Evolutionary conservation across 2,888 invertebrate species (phyloP).

Genomic region (Hyposoter dolosus): DNA sequence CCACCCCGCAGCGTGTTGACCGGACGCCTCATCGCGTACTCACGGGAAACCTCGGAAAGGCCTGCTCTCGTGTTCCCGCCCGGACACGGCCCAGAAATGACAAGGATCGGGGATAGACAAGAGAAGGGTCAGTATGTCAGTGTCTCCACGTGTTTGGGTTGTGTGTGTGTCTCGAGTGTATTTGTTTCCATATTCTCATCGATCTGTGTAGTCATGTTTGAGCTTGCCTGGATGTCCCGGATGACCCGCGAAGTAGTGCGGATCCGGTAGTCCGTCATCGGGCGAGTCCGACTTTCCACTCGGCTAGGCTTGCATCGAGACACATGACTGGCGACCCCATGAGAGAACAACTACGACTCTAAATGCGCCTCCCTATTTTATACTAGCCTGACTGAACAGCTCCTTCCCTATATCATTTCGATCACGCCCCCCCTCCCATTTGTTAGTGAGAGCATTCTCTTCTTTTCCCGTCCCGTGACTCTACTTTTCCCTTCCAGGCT

Average conservation of each 20-base stretch:
- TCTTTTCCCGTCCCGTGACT: too few species aligned
- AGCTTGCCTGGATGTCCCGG: background rate
- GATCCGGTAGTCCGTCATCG: background rate
- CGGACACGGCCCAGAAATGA: constrained; percentile 4
- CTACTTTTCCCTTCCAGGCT: too few species aligned
- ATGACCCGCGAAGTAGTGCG: too few species aligned
- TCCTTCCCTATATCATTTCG: too few species aligned
- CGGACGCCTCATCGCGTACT: too few species aligned
- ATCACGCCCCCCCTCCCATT: too few species aligned
- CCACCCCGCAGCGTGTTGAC: background rate
- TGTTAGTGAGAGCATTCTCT: too few species aligned
- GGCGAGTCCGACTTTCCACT: background rate
- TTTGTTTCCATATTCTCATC: background rate
- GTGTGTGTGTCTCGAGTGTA: background rate
- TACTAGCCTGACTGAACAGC: too few species aligned
- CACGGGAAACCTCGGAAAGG: constrained; percentile 23
- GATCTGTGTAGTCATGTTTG: background rate
- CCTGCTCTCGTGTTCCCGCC: constrained; percentile 15
- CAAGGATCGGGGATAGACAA: background rate
- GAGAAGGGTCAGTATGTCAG: background rate
- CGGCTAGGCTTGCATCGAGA: background rate
- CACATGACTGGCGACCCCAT: background rate
- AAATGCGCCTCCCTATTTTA: too few species aligned
- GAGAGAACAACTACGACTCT: background rate
- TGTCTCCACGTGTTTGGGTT: background rate